phyloP scores from a whole-genome alignment of 2,888 invertebrate genomes.

The Metallyticus violacea region DNA sequence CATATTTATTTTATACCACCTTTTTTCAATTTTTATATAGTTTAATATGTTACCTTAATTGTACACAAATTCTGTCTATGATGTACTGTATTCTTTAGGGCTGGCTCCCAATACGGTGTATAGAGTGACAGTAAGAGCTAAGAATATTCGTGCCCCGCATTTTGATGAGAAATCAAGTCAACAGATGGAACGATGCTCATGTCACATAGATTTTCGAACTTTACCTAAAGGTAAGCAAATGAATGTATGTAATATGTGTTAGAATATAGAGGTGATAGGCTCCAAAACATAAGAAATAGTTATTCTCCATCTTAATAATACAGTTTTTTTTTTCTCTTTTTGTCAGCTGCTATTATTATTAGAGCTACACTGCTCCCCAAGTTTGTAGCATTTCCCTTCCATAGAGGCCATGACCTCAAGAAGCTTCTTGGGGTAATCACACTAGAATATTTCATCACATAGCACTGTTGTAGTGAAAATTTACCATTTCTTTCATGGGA shows the following conservation, averaged over 20 bases:
- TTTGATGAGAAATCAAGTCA: conserved; percentile 58
- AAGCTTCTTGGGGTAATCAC: not conserved
- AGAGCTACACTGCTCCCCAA: not conserved
- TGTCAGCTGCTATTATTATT: not conserved
- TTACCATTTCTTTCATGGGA: too few species aligned
- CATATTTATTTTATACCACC: too few species aligned
- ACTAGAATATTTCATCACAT: not conserved
- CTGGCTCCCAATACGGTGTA: conserved; percentile 95
- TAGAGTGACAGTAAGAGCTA: conserved; percentile 92
- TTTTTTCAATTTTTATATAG: too few species aligned
- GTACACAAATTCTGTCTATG: too few species aligned
- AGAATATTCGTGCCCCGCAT: conserved; percentile 73
- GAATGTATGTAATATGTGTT: not conserved
- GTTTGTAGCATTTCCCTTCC: not conserved
- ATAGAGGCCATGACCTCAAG: not conserved
- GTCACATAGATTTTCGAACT: conserved; percentile 93
- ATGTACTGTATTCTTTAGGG: conserved; percentile 50
- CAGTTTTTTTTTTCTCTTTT: too few species aligned
- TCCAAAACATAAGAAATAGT: not conserved
- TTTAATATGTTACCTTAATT: too few species aligned
- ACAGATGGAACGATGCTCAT: conserved; percentile 66
- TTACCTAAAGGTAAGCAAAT: conserved; percentile 71
- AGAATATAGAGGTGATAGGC: not conserved
- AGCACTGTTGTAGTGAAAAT: not conserved
- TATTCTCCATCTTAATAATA: not conserved